Evolutionary conservation across 2,888 invertebrate genomes (phyloP), one percentile per base, ranked within the genome.

Genomic region (Malthinus seriepunctatus): DNA sequence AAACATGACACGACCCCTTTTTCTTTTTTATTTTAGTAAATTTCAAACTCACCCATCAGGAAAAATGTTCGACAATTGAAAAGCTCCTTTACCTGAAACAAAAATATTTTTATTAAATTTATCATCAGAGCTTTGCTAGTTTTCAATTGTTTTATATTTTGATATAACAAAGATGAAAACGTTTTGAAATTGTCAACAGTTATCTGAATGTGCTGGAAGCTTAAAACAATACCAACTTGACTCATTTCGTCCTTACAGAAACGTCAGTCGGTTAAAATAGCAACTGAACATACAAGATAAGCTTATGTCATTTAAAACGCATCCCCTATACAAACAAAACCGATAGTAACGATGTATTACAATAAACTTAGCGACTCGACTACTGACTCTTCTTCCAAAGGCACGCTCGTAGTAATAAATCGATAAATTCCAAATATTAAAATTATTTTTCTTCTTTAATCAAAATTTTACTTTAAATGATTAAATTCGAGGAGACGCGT

Each of bases 221-320:
- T 39, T n/a, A 15, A 39, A 39, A 39, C 9, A 39, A 39, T 8
- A 34, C 50, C 37, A 39, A 49, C 38, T 54, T 47, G 46, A 45
- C 51, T 54, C 15, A 33, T 42, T 32, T 32, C 11, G 34, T 50
- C 47, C 33, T 53, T 50, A 56, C 39, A 42, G 46, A 39, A 44
- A 56, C 56, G 60, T 56, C 60, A 60, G 56, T 60, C 53, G 46
- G 56, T 60, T 54, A 63, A 55, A 51, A 56, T 53, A 60, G 56
- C 56, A 56, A 60, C 63, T 63, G 63, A 60, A 63, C 60, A 60
- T 60, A 63, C 60, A 63, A 60, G 63, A 60, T 63, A 63, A 63
- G 63, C 63, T 49, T 31, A 38, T 53, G 63, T 60, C 63, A 60
- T 63, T 63, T 60, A 60, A 63, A 62, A 59, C 53, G 54, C 51